Evolutionary conservation across 2,797 vertebrate species (phyloP).

Genomic region (Rhabdophis nuchalis): DNA sequence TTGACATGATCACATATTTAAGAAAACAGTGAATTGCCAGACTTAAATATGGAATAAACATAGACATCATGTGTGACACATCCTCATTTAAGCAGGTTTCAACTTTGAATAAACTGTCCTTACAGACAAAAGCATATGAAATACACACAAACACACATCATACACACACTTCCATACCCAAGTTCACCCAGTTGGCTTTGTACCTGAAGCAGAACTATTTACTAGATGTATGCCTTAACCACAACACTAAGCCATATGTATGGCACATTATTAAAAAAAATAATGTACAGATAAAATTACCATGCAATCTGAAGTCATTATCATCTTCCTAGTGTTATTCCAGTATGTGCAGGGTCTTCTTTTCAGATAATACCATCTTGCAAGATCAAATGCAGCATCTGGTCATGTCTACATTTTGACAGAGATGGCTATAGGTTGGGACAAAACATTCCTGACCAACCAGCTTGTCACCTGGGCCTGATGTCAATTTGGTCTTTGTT

Average conservation of each 20-base stretch:
- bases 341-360: neutral
- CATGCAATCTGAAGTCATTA: neutral
- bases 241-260: neutral
- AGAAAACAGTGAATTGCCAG: neutral
- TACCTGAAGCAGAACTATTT: neutral
- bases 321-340: neutral
- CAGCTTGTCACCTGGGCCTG: neutral
- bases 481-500: neutral
- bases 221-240: neutral
- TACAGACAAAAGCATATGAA: neutral
- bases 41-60: neutral
- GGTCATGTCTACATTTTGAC: neutral
- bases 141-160: neutral
- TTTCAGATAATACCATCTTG: neutral
- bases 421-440: neutral
- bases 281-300: neutral
- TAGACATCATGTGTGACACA: neutral
- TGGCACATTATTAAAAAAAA: neutral
- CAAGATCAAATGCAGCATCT: neutral
- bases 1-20: neutral
- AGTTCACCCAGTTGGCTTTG: neutral
- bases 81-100: neutral
- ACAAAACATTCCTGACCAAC: neutral
- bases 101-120: neutral
- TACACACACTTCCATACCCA: neutral